Base-by-base conservation (phyloP, 2,888 invertebrate genomes). In the Microplitis manilae region DNA sequence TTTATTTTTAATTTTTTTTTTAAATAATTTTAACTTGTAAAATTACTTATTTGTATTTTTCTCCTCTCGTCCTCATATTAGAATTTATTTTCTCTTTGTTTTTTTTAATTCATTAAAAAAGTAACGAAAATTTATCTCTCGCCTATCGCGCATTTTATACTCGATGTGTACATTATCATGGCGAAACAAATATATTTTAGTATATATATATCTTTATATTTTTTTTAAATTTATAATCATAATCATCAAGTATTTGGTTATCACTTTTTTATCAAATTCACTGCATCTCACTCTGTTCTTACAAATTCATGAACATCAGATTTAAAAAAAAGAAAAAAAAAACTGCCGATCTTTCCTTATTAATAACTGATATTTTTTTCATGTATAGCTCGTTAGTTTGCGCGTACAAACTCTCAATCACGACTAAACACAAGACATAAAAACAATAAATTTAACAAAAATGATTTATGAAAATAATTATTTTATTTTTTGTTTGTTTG, bases 51-150 rank as follows among this genome's bases (percentile, higher is more conserved):
- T 9, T 9, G 9, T 41, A 7, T 50, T 78, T 76, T 67, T 72
- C 41, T 40, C 68, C 50, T 74, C 65, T 79, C 73, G 38, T 71
- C 76, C 71, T 79, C 75, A 67, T 72, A 78, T 64, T 65, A 68
- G 72, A 74, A 39, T 65, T 13, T 61, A 69, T 41, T 77, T 61
- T 69, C n/a, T 80, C 20, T 20, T 4, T 30, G 30, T 69, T 75
- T 65, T 76, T 76, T 76, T 70, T 78, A 72, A 68, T 77, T 72
- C 75, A 71, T 73, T 77, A 83, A 81, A 79, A 79, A 81, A 80
- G 78, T 81, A 81, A 85, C 78, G 83, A 81, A 83, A 83, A 84
- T 77, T 78, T 81, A 77, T 80, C 77, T 74, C 71, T 70, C 76
- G 50, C 72, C 80, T 76, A 77, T 79, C 80, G 77, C 79, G 77